Evolutionary conservation across 1,140 invertebrate genomes (phyloP).

Genomic region (Dreissena polymorpha): DNA sequence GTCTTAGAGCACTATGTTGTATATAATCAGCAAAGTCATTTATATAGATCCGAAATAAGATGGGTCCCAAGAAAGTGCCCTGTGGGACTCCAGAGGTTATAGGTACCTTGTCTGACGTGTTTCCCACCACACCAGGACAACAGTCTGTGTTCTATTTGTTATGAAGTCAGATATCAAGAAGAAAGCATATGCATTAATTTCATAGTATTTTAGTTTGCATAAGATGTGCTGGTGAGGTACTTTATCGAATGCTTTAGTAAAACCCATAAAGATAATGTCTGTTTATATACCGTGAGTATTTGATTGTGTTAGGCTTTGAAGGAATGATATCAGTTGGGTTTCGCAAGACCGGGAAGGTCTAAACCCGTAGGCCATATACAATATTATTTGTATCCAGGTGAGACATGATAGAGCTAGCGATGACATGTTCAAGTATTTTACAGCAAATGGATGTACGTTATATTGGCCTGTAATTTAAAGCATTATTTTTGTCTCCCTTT

Average conservation of each 20-base stretch:
- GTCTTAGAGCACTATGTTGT: too few relatives aligned
- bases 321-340: constrained; percentile 51
- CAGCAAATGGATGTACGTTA: constrained; percentile 60
- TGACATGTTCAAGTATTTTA: too few relatives aligned
- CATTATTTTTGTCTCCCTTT: constrained; percentile 56
- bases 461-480: constrained; percentile 58
- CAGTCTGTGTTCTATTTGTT: constrained; percentile 33
- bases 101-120: constrained; percentile 26
- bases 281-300: constrained; percentile 30
- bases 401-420: too few relatives aligned
- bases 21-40: constrained; percentile 13
- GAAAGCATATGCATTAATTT: constrained; percentile 20
- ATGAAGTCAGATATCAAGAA: constrained; percentile 49
- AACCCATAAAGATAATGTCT: constrained; percentile 52
- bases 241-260: constrained; percentile 54
- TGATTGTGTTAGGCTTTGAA: constrained; percentile 27
- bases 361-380: too few relatives aligned
- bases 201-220: constrained; percentile 53
- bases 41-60: constrained; percentile 68
- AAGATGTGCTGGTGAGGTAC: constrained; percentile 16
- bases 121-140: constrained; percentile 51
- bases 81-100: constrained; percentile 7
- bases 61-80: constrained; percentile 51
- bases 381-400: too few relatives aligned
- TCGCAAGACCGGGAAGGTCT: constrained; percentile 44